Conservation (phyloP, 2,113 vertebrate genomes). For the Gymnorhina tibicen region DNA sequence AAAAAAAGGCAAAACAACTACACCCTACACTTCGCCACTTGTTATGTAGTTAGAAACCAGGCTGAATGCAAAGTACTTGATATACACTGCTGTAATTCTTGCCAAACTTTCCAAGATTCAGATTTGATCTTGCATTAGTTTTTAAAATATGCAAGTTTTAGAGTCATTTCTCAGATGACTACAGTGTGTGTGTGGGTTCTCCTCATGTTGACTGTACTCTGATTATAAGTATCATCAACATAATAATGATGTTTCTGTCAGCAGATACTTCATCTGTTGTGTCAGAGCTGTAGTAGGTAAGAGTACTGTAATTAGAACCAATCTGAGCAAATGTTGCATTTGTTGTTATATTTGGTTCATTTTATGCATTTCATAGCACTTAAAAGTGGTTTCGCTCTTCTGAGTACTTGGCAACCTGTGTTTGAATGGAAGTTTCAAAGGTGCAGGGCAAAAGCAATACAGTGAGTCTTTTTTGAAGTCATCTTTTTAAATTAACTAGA, state of each 20-base stretch:
- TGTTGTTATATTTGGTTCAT: background rate
- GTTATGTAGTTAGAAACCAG: background rate
- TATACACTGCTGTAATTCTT: background rate
- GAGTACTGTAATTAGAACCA: background rate
- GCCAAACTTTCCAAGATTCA: background rate
- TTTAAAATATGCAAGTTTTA: background rate
- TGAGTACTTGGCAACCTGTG: background rate
- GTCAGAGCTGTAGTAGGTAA: background rate
- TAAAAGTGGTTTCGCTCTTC: background rate
- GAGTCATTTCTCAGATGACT: background rate
- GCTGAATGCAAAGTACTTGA: background rate
- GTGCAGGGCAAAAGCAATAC: background rate
- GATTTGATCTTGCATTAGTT: background rate
- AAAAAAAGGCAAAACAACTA: background rate
- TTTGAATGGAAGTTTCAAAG: background rate
- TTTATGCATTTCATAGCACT: background rate
- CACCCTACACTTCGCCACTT: background rate
- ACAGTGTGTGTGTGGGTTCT: background rate
- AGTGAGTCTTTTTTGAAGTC: background rate
- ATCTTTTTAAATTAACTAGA: background rate
- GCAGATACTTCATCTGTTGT: background rate
- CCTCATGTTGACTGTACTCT: background rate
- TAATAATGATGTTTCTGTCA: constrained; percentile 17
- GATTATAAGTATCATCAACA: background rate
- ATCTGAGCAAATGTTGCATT: background rate